These are phyloP conservation scores for Microchirus variegatus DNA, from an alignment of 2,797 vertebrate genomes.

Conservation along the genomic window DNA sequence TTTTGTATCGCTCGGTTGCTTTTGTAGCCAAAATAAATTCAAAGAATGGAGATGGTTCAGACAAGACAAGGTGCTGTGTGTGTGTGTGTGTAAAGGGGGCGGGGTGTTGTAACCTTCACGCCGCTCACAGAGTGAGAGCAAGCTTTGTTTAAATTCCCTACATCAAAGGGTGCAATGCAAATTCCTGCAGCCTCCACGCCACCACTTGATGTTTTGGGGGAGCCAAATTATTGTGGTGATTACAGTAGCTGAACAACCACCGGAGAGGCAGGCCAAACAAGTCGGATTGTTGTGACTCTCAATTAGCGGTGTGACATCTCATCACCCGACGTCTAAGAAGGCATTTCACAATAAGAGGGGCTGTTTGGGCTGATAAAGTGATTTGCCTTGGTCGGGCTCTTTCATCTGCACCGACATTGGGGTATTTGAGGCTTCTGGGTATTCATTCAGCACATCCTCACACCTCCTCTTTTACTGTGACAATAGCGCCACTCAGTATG, in stretches of 20 bases:
- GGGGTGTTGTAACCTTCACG: constrained; percentile 71
- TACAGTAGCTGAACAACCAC: constrained; percentile 71
- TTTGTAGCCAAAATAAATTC: constrained; percentile 70
- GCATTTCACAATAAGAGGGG: constrained; percentile 69
- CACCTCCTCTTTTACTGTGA: constrained; percentile 63
- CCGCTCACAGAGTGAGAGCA: constrained; percentile 54
- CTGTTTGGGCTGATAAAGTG: constrained; percentile 80
- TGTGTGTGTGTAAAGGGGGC: neutral
- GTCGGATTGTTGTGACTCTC: constrained; percentile 75
- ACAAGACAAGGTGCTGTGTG: constrained; percentile 14
- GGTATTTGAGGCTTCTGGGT: constrained; percentile 69
- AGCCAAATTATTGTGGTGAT: constrained; percentile 78
- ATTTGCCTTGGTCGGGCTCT: constrained; percentile 73
- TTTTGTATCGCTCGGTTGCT: constrained; percentile 57
- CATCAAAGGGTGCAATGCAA: constrained; percentile 81
- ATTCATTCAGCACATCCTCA: constrained; percentile 60
- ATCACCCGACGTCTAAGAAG: constrained; percentile 69
- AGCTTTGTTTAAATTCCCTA: constrained; percentile 77
- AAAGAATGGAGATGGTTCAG: constrained; percentile 49
- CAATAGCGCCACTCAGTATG: constrained; percentile 65
- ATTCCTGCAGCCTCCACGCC: constrained; percentile 74
- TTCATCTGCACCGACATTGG: constrained; percentile 70
- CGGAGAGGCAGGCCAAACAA: constrained; percentile 66
- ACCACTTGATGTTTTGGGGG: constrained; percentile 77
- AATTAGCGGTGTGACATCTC: constrained; percentile 79